A percentile compares a stretch with the other conserved stretches of the same genome.
phyloP scores from a whole-genome alignment of 1,140 invertebrate species.

The Heliconius nattereri region DNA sequence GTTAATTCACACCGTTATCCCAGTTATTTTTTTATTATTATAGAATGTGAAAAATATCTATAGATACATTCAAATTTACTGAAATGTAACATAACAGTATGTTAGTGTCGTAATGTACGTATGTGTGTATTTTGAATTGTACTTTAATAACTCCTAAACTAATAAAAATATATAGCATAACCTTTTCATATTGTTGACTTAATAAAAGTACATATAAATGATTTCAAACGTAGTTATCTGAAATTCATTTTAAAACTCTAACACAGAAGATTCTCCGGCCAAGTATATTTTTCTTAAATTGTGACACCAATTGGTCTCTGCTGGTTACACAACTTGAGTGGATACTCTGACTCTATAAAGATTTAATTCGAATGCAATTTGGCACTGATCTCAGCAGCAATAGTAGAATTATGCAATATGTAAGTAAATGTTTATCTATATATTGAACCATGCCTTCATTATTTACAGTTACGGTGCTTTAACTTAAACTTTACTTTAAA shows the following conservation, averaged over 20 bases:
- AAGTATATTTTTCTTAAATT: constrained; percentile 31
- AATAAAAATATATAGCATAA: too few relatives aligned
- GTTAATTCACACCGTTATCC: too few relatives aligned
- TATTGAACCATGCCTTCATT: neutral
- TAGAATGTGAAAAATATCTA: too few relatives aligned
- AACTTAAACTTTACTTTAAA: neutral
- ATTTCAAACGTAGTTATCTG: neutral
- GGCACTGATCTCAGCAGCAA: constrained; percentile 42
- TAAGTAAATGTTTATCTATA: neutral
- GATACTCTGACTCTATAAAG: constrained; percentile 41
- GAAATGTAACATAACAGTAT: too few relatives aligned
- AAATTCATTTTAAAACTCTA: neutral
- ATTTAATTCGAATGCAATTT: constrained; percentile 50
- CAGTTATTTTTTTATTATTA: too few relatives aligned
- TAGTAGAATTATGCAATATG: constrained; percentile 42
- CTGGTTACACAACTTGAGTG: constrained; percentile 41
- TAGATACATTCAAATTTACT: too few relatives aligned
- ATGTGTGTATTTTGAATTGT: too few relatives aligned
- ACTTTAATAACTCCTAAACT: too few relatives aligned
- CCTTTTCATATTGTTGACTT: too few relatives aligned
- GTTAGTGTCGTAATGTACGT: too few relatives aligned
- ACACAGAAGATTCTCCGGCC: neutral
- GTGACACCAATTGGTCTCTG: constrained; percentile 35
- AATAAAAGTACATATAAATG: too few relatives aligned
- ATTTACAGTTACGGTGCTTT: too few relatives aligned